phyloP scores from a whole-genome alignment of 2,888 invertebrate genomes.

The Hydroisotoma schaefferi region DNA sequence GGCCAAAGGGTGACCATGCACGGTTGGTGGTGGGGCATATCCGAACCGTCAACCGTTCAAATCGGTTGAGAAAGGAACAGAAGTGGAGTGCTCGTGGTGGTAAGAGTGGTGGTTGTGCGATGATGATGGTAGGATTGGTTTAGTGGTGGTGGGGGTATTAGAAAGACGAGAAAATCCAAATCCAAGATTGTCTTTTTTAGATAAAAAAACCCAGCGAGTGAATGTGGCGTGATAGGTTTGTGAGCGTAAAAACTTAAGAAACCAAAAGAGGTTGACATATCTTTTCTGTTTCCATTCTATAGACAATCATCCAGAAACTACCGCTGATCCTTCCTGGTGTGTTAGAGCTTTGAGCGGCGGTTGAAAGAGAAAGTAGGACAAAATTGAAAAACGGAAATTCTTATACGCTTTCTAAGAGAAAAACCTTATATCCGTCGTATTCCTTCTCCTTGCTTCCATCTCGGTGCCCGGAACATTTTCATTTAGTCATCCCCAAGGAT shows the following conservation, averaged over 20 bases:
- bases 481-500: neutral
- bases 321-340: no score
- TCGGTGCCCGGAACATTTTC: neutral
- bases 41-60: neutral
- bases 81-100: no score
- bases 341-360: no score
- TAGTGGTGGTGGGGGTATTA: neutral
- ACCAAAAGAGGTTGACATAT: neutral
- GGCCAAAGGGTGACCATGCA: conserved; percentile 3
- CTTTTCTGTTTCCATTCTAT: no score
- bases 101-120: no score
- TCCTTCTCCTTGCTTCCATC: no score
- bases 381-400: neutral
- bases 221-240: neutral
- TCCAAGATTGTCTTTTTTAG: conserved; percentile 1
- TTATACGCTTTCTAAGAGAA: no score
- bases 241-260: no score
- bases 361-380: neutral
- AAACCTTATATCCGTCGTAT: no score
- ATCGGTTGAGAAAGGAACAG: neutral
- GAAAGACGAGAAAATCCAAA: conserved; percentile 1
- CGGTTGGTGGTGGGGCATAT: no score
- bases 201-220: neutral
- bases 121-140: no score
- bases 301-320: no score